Evolutionary conservation across 2,113 vertebrate genomes (phyloP).

Genomic region (Noctilio leporinus): DNA sequence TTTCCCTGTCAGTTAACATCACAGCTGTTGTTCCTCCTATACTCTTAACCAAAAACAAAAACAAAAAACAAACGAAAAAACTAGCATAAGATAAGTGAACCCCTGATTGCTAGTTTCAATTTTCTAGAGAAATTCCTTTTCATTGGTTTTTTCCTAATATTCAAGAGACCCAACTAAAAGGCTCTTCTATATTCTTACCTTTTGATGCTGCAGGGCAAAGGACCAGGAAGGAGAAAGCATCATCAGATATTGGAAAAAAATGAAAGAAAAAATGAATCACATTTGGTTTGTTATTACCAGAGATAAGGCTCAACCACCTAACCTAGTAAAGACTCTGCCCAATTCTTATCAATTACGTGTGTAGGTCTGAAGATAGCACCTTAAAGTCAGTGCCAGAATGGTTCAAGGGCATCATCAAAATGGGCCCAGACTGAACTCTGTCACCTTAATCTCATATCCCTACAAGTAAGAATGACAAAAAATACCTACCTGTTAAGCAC

Average conservation of each 20-base stretch:
- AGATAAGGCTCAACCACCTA: not conserved
- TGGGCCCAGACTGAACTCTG: not conserved
- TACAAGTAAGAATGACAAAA: not conserved
- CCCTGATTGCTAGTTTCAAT: not conserved
- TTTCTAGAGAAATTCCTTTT: constrained; percentile 17
- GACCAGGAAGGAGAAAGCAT: constrained; percentile 11
- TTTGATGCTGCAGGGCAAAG: constrained; percentile 70
- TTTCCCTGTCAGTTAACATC: not conserved
- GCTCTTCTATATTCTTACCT: constrained; percentile 68
- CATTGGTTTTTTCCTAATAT: not conserved
- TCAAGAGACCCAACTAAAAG: not conserved
- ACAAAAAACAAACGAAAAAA: not conserved
- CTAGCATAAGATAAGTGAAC: not conserved
- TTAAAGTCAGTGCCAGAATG: not conserved
- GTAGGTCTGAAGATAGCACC: not conserved
- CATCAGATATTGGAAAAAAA: constrained; percentile 42
- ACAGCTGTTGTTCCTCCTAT: not conserved
- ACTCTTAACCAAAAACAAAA: not conserved
- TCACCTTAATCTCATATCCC: not conserved
- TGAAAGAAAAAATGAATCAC: constrained; percentile 27
- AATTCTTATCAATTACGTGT: not conserved
- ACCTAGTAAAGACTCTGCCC: not conserved
- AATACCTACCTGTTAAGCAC: not conserved
- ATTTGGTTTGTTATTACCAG: not conserved
- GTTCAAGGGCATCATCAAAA: not conserved